phyloP scores from a whole-genome alignment of 2,113 vertebrate species.

The Chunga burmeisteri region DNA sequence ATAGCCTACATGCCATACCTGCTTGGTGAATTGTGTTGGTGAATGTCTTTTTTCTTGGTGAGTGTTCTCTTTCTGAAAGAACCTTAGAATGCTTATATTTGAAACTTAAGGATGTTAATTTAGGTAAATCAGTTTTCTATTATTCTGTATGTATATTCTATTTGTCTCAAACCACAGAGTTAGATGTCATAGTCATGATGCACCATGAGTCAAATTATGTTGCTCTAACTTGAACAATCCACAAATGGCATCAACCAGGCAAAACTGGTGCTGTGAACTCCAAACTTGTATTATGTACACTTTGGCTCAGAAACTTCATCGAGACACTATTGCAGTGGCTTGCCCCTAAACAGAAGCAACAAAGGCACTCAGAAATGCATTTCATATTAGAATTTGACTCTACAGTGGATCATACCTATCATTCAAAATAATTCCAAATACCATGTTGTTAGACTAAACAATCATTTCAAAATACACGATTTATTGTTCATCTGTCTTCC shows the following conservation, averaged over 20 bases:
- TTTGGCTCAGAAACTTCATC: background rate
- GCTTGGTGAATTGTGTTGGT: background rate
- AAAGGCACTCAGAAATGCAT: background rate
- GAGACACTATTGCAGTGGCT: background rate
- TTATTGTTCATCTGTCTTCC: constrained; percentile 59
- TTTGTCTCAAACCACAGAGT: background rate
- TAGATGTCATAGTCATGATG: background rate
- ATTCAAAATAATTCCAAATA: constrained; percentile 45
- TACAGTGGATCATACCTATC: background rate
- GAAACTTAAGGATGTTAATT: background rate
- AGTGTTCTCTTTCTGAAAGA: background rate
- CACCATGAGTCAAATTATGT: background rate
- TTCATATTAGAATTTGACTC: background rate
- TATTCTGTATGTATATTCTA: background rate
- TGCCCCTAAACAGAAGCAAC: background rate
- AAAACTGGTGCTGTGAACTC: background rate
- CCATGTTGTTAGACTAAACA: constrained; percentile 45
- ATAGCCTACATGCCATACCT: background rate
- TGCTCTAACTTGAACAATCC: background rate
- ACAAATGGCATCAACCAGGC: background rate
- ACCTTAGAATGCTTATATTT: background rate
- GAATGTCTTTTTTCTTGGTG: fast-evolving
- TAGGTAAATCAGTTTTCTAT: background rate
- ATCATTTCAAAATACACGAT: constrained; percentile 53
- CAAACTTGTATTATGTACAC: background rate